Percentiles rank a stretch among this genome's conserved stretches.
phyloP scores from a whole-genome alignment of 1,140 invertebrate species.

The Apis laboriosa region DNA sequence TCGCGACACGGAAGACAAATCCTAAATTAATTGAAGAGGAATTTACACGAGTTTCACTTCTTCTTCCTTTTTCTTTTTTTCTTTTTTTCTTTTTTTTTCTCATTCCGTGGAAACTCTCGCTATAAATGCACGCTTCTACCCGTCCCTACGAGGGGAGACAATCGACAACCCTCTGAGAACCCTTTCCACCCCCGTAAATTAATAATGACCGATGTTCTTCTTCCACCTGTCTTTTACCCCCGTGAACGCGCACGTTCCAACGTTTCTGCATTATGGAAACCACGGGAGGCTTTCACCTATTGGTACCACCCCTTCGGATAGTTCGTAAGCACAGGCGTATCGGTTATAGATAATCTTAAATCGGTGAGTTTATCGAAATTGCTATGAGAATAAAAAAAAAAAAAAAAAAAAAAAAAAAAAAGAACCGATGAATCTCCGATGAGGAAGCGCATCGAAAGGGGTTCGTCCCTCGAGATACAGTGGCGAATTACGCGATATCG shows the following conservation, averaged over 20 bases:
- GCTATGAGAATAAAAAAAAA: background rate
- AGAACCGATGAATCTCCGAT: conserved; percentile 27
- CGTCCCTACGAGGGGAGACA: conserved; percentile 12
- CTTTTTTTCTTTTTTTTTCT: too few species aligned
- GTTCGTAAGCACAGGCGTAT: background rate
- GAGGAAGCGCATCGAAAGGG: conserved; percentile 28
- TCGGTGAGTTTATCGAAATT: conserved; percentile 33
- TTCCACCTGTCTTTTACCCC: conserved; percentile 19
- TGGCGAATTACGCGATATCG: background rate
- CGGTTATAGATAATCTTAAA: conserved; percentile 37
- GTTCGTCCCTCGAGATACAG: conserved; percentile 23
- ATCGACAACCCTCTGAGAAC: conserved; percentile 34
- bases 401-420: background rate
- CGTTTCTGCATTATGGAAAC: conserved; percentile 46
- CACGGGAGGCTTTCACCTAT: background rate
- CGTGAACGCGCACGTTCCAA: background rate
- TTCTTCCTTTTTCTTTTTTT: background rate
- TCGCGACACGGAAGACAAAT: conserved; percentile 6
- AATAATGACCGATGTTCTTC: conserved; percentile 50
- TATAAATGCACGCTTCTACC: background rate
- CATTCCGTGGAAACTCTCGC: background rate
- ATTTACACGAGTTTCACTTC: background rate
- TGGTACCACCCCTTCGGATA: conserved; percentile 22
- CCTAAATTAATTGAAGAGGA: background rate
- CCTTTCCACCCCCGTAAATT: conserved; percentile 47